Evolutionary conservation across 1,140 invertebrate species (phyloP), one percentile per base, ranked within the genome.

Genomic region (Lordiphosa collinella): DNA sequence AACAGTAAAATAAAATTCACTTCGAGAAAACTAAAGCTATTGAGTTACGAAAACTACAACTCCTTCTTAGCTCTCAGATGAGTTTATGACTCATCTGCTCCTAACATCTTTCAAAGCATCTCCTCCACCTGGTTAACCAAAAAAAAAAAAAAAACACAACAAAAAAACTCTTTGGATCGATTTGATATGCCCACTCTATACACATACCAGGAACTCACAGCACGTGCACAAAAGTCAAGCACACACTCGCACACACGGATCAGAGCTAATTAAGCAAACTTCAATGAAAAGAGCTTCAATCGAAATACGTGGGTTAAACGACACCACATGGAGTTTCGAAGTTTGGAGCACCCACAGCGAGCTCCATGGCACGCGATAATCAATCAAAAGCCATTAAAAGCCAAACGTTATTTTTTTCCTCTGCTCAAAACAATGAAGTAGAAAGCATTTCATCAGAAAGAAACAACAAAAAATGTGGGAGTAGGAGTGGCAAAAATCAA

Each of bases 371-470:
- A 84, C 72, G 79, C 78, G 78, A 84, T 84, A 84, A 84, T 84
- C 78, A 84, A 84, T 84, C 78, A 84, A 84, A 84, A 70, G 60
- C 78, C 79, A 84, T 84, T 84, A 84, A 76, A 44, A 84, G 79
- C 66, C 75, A 84, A 84, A 68, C 69, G 59, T 69, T 65, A 55
- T 34, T 12, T 44, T 44, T 44, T 31, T 44, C 25, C 9, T 25
- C 12, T 11, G 4, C 1, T 65, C 51, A 46, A 74, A 61, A 75
- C 65, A 59, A 65, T 58, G 63, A 53, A 84, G 76, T 82, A 82
- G 76, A 82, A 82, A 82, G 76, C 76, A 84, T 82, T 82, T 82
- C 76, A 62, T 73, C 75, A 82, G 78, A 72, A 82, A 52, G 52
- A 53, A 53, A 34, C n/a, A 14, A 13, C 46, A 50, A 55, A 40